Evolutionary conservation across 1,140 invertebrate genomes (phyloP), one percentile per base, ranked within the genome.

Genomic region (Hylaeus anthracinus): DNA sequence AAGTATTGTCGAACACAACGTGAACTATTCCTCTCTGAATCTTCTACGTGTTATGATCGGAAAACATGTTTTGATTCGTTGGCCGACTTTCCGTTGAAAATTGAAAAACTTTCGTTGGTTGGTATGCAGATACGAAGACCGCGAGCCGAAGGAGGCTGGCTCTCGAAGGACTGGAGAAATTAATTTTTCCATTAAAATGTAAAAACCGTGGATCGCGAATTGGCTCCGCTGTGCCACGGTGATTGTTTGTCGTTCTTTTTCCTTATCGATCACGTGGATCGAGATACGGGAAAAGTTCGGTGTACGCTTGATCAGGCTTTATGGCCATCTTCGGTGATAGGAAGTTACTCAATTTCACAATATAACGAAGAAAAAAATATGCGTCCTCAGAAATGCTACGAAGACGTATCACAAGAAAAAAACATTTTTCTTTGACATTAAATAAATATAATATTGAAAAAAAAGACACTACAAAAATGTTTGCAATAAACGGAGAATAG

Each of bases 131-230:
- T 51, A 53, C 10, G 45, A 51, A 51, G 65, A 61, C 10, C 65
- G 41, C 9, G 48, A 26, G 14, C 26, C 8, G 6, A 71, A 58
- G 39, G 53, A 56, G 15, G 14, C 15, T n/a, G 39, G 5, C 53
- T 10, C 39, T 6, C 14, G 12, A 45, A 6, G 61, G 45, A 64
- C 12, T 26, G 26, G 15, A 26, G 3, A 79, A 65, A 73, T 79
- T 48, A 79, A 73, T 73, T 79, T 79, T 73, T 65, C 71, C 77
- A 73, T 73, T 65, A 66, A 73, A 73, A 71, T 79, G 61, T 73
- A 65, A 79, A 66, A 73, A 66, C 53, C 5, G 8, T 12, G 39
- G 10, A 41, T 8, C 26, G 56, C 56, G 76, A 53, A 72, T 72
- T 37, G 76, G 43, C 39, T 63, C 45, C 43, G 5, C 3, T 9